phyloP scores from a whole-genome alignment of 2,888 invertebrate genomes.

The Synergus umbraculus region DNA sequence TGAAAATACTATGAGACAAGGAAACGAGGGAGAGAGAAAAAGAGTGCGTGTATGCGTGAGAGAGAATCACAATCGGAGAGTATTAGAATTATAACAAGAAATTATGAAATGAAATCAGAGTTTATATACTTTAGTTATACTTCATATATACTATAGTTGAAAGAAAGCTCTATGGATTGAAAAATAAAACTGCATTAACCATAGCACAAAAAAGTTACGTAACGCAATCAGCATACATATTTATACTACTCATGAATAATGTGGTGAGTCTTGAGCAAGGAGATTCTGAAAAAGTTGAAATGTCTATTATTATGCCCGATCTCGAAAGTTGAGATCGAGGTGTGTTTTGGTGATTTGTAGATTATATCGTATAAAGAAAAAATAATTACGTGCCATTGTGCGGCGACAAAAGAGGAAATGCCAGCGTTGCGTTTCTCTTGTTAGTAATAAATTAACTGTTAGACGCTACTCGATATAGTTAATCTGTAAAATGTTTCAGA shows the following conservation, averaged over 20 bases:
- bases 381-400: conserved; percentile 73
- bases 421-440: conserved; percentile 71
- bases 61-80: conserved; percentile 69
- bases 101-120: conserved; percentile 73
- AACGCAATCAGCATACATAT: conserved; percentile 63
- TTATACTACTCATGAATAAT: conserved; percentile 67
- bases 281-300: conserved; percentile 63
- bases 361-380: conserved; percentile 61
- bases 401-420: conserved; percentile 69
- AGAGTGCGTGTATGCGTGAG: conserved; percentile 52
- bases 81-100: conserved; percentile 70
- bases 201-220: conserved; percentile 70
- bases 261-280: conserved; percentile 57
- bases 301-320: conserved; percentile 64
- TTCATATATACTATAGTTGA: conserved; percentile 65
- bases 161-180: conserved; percentile 58
- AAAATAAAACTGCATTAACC: conserved; percentile 64
- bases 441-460: conserved; percentile 72
- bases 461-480: conserved; percentile 70
- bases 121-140: conserved; percentile 75
- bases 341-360: conserved; percentile 65
- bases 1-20: conserved; percentile 66
- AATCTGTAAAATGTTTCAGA: conserved; percentile 73
- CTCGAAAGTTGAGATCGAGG: conserved; percentile 60
- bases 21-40: conserved; percentile 58